A percentile compares a stretch with the other conserved stretches of the same genome.
Evolutionary conservation across 2,113 vertebrate species (phyloP).

Genomic region (Petrocephalus zakoni): DNA sequence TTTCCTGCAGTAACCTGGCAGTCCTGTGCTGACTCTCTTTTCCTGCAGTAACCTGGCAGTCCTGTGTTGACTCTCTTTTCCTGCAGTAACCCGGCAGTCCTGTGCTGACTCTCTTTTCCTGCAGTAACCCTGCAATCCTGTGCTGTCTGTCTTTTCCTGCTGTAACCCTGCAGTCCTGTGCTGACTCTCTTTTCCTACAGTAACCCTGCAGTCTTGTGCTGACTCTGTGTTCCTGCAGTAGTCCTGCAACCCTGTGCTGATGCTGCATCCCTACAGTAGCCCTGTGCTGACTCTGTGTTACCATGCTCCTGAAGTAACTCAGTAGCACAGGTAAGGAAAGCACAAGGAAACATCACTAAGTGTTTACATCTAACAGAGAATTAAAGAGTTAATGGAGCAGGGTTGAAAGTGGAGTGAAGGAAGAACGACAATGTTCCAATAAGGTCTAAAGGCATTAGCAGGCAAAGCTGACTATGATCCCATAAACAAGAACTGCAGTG

Average conservation of each 20-base stretch:
- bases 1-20: not conserved
- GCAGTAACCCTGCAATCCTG: not conserved
- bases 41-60: not conserved
- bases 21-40: not conserved
- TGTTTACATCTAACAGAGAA: not conserved
- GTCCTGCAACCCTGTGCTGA: not conserved
- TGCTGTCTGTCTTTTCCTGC: not conserved
- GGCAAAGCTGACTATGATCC: not conserved
- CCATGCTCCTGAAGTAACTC: no score
- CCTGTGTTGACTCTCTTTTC: not conserved
- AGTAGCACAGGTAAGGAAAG: not conserved
- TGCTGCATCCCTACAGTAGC: not conserved
- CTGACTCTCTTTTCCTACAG: not conserved
- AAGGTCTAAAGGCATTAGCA: not conserved
- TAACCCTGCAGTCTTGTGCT: no score
- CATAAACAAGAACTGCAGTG: not conserved
- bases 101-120: not conserved
- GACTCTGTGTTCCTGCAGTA: not conserved
- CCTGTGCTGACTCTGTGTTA: not conserved
- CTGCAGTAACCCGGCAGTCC: no score
- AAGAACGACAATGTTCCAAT: constrained; percentile 3
- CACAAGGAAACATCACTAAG: not conserved
- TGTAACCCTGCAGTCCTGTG: not conserved
- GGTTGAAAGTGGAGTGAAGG: constrained; percentile 12
- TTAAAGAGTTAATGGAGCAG: not conserved